phyloP scores from a whole-genome alignment of 2,888 invertebrate genomes.

The Gymnosoma rotundatum region DNA sequence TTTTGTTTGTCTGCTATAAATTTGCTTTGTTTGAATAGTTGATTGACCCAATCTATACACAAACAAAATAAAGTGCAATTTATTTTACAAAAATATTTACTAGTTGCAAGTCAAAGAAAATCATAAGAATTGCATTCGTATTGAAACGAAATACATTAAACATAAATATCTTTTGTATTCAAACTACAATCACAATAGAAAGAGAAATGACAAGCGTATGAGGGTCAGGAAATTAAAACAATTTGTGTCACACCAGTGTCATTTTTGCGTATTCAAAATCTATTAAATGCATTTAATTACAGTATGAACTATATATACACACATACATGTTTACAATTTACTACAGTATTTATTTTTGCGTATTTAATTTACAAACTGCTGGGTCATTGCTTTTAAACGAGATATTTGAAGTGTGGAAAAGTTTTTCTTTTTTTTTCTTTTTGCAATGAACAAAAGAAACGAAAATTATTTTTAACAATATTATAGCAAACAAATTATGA shows the following conservation, averaged over 20 bases:
- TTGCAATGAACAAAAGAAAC: constrained; percentile 50
- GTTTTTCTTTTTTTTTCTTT: constrained; percentile 15
- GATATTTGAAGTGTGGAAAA: constrained; percentile 20
- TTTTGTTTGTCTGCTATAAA: constrained; percentile 14
- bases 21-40: neutral
- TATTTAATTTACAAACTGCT: constrained; percentile 23
- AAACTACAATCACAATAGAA: neutral
- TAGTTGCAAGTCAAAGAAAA: neutral
- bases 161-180: constrained; percentile 16
- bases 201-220: neutral
- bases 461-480: constrained; percentile 21
- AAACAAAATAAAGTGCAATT: constrained; percentile 49
- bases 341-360: constrained; percentile 1
- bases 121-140: constrained; percentile 2
- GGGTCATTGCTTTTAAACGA: constrained; percentile 20
- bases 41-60: constrained; percentile 4
- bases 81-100: constrained; percentile 48
- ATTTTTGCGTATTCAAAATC: constrained; percentile 1
- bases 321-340: no score
- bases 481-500: constrained; percentile 5
- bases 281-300: constrained; percentile 25
- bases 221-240: constrained; percentile 13
- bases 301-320: no score
- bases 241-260: neutral
- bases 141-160: neutral